A percentile compares a stretch with the other conserved stretches of the same genome.
Conservation (phyloP, 1,140 invertebrate genomes). For the Drosophila santomea region DNA sequence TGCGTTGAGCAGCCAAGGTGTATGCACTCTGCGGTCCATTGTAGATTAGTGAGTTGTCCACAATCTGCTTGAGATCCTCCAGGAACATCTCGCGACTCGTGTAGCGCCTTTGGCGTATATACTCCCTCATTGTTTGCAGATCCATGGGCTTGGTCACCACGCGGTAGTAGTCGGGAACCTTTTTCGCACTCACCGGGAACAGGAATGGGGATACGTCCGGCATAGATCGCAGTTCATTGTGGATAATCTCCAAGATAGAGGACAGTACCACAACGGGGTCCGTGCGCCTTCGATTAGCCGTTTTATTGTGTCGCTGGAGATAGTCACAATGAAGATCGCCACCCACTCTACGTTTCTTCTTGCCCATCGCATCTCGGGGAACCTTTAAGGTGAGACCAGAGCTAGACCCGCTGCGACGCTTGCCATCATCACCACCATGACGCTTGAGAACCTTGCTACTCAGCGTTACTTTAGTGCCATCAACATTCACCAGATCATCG, state of each 20-base stretch:
- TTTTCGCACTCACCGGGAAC: conserved; percentile 97
- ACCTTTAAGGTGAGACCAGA: conserved; percentile 91
- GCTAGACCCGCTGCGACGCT: conserved; percentile 87
- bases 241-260: conserved; percentile 95
- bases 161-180: conserved; percentile 96
- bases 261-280: conserved; percentile 98
- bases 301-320: conserved; percentile 93
- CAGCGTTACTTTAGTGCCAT: conserved; percentile 95
- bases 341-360: conserved; percentile 89
- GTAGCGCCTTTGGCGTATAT: conserved; percentile 96
- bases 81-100: conserved; percentile 97
- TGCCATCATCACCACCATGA: conserved; percentile 88
- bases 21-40: conserved; percentile 95
- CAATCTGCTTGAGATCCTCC: conserved; percentile 97
- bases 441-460: conserved; percentile 92
- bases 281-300: conserved; percentile 96
- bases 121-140: conserved; percentile 97
- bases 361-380: conserved; percentile 90
- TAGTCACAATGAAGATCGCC: conserved; percentile 96
- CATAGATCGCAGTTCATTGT: conserved; percentile 96
- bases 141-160: conserved; percentile 98
- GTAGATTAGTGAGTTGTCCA: conserved; percentile 97
- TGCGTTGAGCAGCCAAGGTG: conserved; percentile 93
- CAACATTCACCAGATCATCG: conserved; percentile 95
- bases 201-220: conserved; percentile 97